Evolutionary conservation across 2,113 vertebrate genomes (phyloP).

Genomic region (Eclectus roratus): DNA sequence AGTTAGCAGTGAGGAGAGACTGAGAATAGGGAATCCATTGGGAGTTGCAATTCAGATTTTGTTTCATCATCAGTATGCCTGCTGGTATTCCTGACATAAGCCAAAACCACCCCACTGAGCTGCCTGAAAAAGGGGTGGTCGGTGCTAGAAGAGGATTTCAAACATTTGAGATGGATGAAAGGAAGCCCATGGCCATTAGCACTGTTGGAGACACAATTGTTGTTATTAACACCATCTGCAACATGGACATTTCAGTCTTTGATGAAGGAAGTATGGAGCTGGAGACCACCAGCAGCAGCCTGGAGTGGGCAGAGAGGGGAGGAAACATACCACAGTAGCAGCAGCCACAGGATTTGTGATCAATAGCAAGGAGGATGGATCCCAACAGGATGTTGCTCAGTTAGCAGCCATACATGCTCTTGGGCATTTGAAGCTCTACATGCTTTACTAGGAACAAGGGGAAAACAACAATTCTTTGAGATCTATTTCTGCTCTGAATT

Average conservation of each 20-base stretch:
- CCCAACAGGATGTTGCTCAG: background rate
- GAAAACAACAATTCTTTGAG: background rate
- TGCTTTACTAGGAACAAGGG: background rate
- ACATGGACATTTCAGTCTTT: background rate
- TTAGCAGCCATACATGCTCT: background rate
- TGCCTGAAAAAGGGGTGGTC: slow-evolving; percentile 10
- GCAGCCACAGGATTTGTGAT: slow-evolving; percentile 27
- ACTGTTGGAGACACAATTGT: slow-evolving; percentile 44
- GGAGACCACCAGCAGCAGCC: slow-evolving; percentile 52
- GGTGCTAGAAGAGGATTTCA: slow-evolving; percentile 17
- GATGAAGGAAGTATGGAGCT: slow-evolving; percentile 32
- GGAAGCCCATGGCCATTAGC: slow-evolving; percentile 40
- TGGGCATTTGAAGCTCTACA: background rate
- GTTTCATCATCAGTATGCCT: slow-evolving; percentile 3
- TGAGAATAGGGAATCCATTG: background rate
- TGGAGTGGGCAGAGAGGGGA: background rate
- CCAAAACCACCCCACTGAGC: background rate
- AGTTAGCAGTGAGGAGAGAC: background rate
- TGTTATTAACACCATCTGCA: slow-evolving; percentile 59
- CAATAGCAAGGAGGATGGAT: background rate
- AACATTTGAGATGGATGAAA: slow-evolving; percentile 47
- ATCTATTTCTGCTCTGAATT: slow-evolving; percentile 51
- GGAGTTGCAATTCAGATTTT: background rate
- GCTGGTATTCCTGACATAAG: background rate
- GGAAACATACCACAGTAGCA: slow-evolving; percentile 30